Percentiles rank a stretch among this genome's conserved stretches.
These are phyloP conservation scores for Ceratosolen fusciceps DNA, from an alignment of 1,140 invertebrate species.

Conservation along the genomic window DNA sequence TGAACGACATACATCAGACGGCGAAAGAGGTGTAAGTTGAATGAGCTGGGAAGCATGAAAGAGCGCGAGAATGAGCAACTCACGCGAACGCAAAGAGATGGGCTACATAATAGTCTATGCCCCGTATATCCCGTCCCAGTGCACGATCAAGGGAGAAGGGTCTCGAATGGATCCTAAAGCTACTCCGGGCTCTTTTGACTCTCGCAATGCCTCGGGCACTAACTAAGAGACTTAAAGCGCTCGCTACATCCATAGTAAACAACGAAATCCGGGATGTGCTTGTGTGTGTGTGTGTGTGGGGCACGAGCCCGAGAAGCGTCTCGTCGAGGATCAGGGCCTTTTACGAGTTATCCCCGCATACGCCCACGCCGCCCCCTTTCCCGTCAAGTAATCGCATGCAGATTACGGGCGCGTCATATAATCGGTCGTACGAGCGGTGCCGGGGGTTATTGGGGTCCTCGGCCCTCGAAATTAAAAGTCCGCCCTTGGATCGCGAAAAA, in stretches of 20 bases:
- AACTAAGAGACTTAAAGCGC: neutral
- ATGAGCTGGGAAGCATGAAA: too few species aligned
- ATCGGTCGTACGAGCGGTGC: too few species aligned
- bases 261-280: slow-evolving; percentile 18
- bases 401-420: slow-evolving; percentile 25
- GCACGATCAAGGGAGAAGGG: neutral
- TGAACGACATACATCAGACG: too few species aligned
- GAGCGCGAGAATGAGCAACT: neutral
- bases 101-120: neutral
- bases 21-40: too few species aligned
- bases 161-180: neutral
- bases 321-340: neutral
- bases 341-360: slow-evolving; percentile 1
- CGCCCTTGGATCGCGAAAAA: slow-evolving; percentile 14
- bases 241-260: slow-evolving; percentile 8
- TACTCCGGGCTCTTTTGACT: neutral
- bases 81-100: neutral
- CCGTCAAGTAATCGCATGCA: slow-evolving; percentile 21
- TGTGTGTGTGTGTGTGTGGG: neutral
- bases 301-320: neutral
- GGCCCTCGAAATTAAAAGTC: neutral
- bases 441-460: neutral
- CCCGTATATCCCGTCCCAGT: neutral
- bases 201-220: neutral
- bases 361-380: slow-evolving; percentile 15